A percentile compares a stretch with the other conserved stretches of the same genome.
Evolutionary conservation across 1,140 invertebrate species (phyloP).

Genomic region (Drosophila lacertosa): DNA sequence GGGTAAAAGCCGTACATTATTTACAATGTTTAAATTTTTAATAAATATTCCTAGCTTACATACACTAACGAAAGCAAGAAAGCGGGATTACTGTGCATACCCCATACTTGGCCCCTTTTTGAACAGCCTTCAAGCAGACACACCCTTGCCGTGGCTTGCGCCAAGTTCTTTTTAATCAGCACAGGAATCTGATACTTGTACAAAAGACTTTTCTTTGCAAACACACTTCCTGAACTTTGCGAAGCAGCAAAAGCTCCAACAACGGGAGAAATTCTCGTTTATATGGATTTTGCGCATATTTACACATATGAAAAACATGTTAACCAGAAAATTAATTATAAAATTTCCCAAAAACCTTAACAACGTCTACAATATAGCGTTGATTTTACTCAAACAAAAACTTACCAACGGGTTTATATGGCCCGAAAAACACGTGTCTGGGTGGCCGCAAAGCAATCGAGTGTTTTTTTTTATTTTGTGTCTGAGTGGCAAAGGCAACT

Average conservation of each 20-base stretch:
- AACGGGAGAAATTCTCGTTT: constrained; percentile 30
- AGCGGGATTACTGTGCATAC: constrained; percentile 6
- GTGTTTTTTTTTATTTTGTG: too few relatives aligned
- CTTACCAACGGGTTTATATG: constrained; percentile 55
- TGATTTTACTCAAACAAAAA: constrained; percentile 79
- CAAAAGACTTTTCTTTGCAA: constrained; percentile 81
- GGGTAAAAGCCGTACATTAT: constrained; percentile 71
- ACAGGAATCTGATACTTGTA: constrained; percentile 81
- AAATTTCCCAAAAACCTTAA: constrained; percentile 82
- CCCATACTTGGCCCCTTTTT: not conserved
- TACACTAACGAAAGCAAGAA: constrained; percentile 20
- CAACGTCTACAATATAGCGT: constrained; percentile 81
- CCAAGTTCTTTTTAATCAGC: constrained; percentile 72
- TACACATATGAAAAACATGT: constrained; percentile 73
- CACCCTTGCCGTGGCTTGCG: constrained; percentile 1
- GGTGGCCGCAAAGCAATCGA: not conserved
- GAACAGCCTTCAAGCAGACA: too few relatives aligned
- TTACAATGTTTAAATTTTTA: constrained; percentile 79
- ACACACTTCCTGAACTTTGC: constrained; percentile 79
- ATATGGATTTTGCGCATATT: constrained; percentile 72
- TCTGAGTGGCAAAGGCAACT: constrained; percentile 21
- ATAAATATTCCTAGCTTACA: constrained; percentile 67
- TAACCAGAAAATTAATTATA: constrained; percentile 83
- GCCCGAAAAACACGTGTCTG: constrained; percentile 4
- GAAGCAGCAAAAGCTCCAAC: constrained; percentile 46